These are phyloP conservation scores for Momotus momota DNA, from an alignment of 2,797 vertebrate species.

Conservation along the genomic window DNA sequence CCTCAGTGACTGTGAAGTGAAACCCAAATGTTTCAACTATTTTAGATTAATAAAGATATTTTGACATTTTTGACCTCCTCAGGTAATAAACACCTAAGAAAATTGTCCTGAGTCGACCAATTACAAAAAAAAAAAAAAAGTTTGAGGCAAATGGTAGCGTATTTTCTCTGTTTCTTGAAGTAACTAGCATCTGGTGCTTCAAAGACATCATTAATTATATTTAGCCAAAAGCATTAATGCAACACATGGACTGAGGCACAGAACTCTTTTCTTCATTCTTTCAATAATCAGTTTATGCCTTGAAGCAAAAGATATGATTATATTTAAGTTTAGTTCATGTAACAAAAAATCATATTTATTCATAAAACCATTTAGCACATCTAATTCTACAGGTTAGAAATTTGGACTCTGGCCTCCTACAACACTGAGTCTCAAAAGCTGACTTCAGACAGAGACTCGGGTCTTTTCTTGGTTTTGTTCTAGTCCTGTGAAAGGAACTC, in stretches of 20 bases:
- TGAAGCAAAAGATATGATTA: not conserved
- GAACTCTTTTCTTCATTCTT: not conserved
- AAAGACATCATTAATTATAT: not conserved
- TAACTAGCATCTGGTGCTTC: not conserved
- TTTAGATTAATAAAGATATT: not conserved
- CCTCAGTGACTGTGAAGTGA: not conserved
- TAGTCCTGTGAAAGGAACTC: not conserved
- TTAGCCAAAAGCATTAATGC: not conserved
- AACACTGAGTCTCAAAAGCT: not conserved
- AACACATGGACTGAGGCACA: not conserved
- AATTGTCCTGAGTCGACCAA: not conserved
- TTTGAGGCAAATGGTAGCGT: not conserved
- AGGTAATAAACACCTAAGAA: not conserved
- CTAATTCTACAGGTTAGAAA: not conserved
- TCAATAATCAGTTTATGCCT: not conserved
- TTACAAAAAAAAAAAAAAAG: not conserved
- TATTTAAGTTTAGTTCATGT: not conserved
- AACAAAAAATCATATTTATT: not conserved
- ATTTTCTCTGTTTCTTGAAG: not conserved
- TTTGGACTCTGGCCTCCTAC: not conserved
- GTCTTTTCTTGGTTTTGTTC: not conserved
- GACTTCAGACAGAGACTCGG: rapidly evolving
- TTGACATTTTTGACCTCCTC: not conserved
- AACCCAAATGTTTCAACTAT: not conserved
- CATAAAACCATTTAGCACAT: not conserved